Conservation (phyloP, 2,797 vertebrate species). For the Capromys pilorides region DNA sequence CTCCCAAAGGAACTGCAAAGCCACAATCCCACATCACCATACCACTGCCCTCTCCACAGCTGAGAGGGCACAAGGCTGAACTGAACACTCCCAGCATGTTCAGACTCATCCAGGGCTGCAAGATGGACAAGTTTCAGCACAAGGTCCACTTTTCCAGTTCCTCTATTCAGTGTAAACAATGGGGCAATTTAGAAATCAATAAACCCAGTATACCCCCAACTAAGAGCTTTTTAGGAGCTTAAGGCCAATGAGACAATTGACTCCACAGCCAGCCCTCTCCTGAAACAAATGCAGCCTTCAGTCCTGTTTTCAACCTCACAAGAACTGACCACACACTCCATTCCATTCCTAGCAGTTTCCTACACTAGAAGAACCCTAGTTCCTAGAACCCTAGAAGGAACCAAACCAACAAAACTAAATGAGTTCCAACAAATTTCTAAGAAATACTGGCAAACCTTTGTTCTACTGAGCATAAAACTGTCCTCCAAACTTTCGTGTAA, state of each 20-base stretch:
- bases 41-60: not conserved
- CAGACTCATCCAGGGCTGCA: not conserved
- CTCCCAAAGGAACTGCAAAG: slow-evolving; percentile 1
- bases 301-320: not conserved
- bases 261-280: not conserved
- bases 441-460: not conserved
- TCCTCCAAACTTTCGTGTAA: not conserved
- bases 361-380: not conserved
- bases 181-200: slow-evolving; percentile 3
- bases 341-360: not conserved
- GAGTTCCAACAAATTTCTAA: slow-evolving; percentile 8
- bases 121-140: not conserved
- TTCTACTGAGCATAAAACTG: slow-evolving; percentile 2
- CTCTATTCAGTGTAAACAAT: not conserved
- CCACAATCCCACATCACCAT: not conserved
- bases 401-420: slow-evolving; percentile 29
- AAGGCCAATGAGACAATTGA: not conserved
- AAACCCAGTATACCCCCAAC: not conserved
- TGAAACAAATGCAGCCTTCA: not conserved
- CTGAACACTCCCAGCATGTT: not conserved
- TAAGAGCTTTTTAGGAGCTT: not conserved
- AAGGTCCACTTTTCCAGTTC: not conserved
- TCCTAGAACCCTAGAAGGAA: not conserved
- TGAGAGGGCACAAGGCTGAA: not conserved
- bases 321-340: not conserved